Evolutionary conservation across 2,888 invertebrate species (phyloP).

Genomic region (Lasioglossum calceatum): DNA sequence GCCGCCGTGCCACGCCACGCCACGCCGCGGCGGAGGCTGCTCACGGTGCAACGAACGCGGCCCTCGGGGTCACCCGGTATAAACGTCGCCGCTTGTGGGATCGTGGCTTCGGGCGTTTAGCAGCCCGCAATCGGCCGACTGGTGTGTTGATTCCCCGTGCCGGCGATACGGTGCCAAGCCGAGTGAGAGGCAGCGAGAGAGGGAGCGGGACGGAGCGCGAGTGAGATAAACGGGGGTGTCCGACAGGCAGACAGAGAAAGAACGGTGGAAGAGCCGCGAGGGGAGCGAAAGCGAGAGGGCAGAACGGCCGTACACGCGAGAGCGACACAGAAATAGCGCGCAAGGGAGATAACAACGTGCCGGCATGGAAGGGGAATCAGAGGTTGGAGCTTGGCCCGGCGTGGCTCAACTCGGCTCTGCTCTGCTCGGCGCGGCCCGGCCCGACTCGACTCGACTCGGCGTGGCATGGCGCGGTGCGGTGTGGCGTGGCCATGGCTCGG

Average conservation of each 20-base stretch:
- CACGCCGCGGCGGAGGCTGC: constrained; percentile 42
- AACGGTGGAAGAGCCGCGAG: constrained; percentile 23
- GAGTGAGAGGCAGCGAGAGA: constrained; percentile 38
- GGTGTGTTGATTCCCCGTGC: constrained; percentile 78
- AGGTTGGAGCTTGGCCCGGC: constrained; percentile 69
- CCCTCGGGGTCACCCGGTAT: constrained; percentile 77
- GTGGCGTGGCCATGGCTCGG: constrained; percentile 36
- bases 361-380: constrained; percentile 34
- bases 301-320: constrained; percentile 21
- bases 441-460: constrained; percentile 34
- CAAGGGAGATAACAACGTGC: constrained; percentile 62
- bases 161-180: constrained; percentile 66
- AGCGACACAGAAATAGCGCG: constrained; percentile 59
- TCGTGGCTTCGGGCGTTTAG: constrained; percentile 81
- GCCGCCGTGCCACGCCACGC: constrained; percentile 29
- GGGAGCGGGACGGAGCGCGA: background rate
- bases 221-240: constrained; percentile 35
- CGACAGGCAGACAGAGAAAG: constrained; percentile 46
- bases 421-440: constrained; percentile 18
- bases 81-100: constrained; percentile 78
- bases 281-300: constrained; percentile 13
- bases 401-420: constrained; percentile 45
- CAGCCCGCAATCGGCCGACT: constrained; percentile 80
- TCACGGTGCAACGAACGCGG: constrained; percentile 68
- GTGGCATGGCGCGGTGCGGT: constrained; percentile 35